Evolutionary conservation across 2,113 vertebrate species (phyloP).

Genomic region (Brachirus orientalis): DNA sequence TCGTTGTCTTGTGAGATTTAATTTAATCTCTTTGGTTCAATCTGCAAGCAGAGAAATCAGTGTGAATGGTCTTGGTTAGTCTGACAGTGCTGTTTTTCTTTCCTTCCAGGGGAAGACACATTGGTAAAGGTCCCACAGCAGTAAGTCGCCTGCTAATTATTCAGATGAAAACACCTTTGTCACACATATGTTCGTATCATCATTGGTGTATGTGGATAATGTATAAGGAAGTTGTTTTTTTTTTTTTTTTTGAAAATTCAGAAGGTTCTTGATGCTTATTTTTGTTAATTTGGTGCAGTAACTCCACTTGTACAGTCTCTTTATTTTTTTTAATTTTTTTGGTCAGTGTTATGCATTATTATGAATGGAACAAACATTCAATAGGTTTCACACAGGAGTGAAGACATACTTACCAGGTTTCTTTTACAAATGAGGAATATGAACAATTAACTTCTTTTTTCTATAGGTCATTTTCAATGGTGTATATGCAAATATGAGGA

Average conservation of each 20-base stretch:
- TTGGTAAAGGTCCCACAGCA: constrained; percentile 90
- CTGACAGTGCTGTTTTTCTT: constrained; percentile 55
- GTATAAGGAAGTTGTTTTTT: not conserved
- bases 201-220: no score
- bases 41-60: constrained; percentile 3
- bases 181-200: not conserved
- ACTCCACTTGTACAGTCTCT: no score
- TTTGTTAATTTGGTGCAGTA: not conserved
- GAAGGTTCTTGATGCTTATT: not conserved
- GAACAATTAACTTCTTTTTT: constrained; percentile 40
- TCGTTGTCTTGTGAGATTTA: not conserved
- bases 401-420: not conserved
- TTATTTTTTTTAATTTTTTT: not conserved
- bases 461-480: constrained; percentile 95
- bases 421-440: constrained; percentile 1
- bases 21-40: not conserved
- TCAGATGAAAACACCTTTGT: not conserved
- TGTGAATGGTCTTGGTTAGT: not conserved
- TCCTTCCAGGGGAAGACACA: constrained; percentile 93
- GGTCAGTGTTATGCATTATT: not conserved
- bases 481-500: constrained; percentile 99
- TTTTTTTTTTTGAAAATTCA: not conserved
- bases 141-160: constrained; percentile 80
- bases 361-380: constrained; percentile 7
- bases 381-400: not conserved